Percentiles rank a stretch among this genome's conserved stretches.
These are phyloP conservation scores for Montipora capricornis DNA, from an alignment of 64 coral and sea anemone species.

Conservation along the genomic window DNA sequence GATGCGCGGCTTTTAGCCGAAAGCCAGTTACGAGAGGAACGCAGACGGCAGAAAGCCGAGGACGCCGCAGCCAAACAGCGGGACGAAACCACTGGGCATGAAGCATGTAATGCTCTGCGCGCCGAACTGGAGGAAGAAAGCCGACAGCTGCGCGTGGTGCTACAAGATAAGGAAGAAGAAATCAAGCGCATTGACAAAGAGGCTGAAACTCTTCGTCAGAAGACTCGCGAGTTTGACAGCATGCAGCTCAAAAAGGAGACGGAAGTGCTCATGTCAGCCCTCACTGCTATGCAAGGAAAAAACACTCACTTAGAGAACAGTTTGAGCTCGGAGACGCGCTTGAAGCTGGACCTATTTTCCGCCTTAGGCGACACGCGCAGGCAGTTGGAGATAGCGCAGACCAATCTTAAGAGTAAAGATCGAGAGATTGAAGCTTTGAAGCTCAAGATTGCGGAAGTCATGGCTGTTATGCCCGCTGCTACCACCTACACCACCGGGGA, in stretches of 20 bases:
- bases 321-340: conserved; percentile 89
- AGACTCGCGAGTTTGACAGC: conserved; percentile 90
- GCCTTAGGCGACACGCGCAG: conserved; percentile 92
- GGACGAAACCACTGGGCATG: conserved; percentile 84
- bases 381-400: conserved; percentile 90
- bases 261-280: conserved; percentile 89
- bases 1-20: conserved; percentile 94
- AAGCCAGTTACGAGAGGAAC: conserved; percentile 92
- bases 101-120: conserved; percentile 83
- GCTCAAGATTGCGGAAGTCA: conserved; percentile 95
- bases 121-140: conserved; percentile 92
- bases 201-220: conserved; percentile 80
- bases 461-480: conserved; percentile 88
- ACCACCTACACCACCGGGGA: conserved; percentile 46
- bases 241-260: conserved; percentile 99
- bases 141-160: conserved; percentile 74
- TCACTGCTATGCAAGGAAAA: conserved; percentile 94
- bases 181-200: conserved; percentile 79
- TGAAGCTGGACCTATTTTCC: conserved; percentile 97
- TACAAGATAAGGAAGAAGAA: conserved; percentile 94
- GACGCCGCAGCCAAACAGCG: conserved; percentile 78
- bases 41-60: conserved; percentile 88
- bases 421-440: conserved; percentile 86
- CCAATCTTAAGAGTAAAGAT: conserved; percentile 88
- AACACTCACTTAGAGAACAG: conserved; percentile 97